Conservation (phyloP, 30 jellyfish, hydroid and myxozoan genomes). For the Chrysaora quinquecirrha region DNA sequence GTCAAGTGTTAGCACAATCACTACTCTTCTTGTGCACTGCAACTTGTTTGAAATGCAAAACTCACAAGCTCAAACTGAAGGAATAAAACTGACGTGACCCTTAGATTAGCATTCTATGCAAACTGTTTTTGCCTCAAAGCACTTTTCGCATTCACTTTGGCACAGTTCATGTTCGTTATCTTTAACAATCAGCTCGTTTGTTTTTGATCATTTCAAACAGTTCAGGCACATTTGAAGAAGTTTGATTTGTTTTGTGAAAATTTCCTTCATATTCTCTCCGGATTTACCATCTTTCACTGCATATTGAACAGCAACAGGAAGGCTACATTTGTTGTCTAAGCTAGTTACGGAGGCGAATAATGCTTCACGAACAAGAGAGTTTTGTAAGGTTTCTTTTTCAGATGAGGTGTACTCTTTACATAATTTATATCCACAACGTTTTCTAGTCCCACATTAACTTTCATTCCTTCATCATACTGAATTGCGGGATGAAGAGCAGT, state of each 20-base stretch:
- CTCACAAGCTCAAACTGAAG: background rate
- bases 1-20: background rate
- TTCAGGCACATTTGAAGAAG: background rate
- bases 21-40: background rate
- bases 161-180: background rate
- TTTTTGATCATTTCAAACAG: background rate
- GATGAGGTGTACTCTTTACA: background rate
- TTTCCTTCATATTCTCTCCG: background rate
- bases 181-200: background rate
- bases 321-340: conserved; percentile 1
- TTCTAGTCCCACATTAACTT: conserved; percentile 9
- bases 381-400: background rate
- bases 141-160: background rate
- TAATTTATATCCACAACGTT: background rate
- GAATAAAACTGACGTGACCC: background rate
- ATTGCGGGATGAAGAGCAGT: conserved; percentile 13
- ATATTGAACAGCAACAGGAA: conserved; percentile 9
- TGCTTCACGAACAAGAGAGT: background rate
- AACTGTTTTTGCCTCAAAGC: background rate
- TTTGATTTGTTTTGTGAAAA: background rate
- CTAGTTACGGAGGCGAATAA: background rate
- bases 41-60: background rate
- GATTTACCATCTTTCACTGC: conserved; percentile 1
- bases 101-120: background rate
- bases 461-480: conserved; percentile 10